phyloP scores from a whole-genome alignment of 2,113 vertebrate genomes.

The Dasyornis broadbenti region DNA sequence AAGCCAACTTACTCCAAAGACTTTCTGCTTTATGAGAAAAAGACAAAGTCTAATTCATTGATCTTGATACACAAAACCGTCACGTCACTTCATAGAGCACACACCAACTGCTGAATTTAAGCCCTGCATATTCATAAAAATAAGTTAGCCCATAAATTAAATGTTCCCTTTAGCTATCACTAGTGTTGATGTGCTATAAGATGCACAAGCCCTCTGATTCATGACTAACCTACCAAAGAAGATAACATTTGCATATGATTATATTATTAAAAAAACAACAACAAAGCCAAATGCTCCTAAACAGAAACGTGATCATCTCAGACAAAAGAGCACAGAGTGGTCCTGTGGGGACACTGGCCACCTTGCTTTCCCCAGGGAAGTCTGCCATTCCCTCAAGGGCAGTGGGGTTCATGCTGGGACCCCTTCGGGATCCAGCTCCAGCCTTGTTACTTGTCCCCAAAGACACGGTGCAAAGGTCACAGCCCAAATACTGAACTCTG shows the following conservation, averaged over 20 bases:
- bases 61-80: constrained; percentile 65
- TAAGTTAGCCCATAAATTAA: constrained; percentile 68
- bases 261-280: constrained; percentile 63
- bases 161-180: constrained; percentile 63
- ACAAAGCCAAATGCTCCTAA: constrained; percentile 59
- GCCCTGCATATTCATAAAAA: constrained; percentile 68
- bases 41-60: constrained; percentile 66
- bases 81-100: constrained; percentile 65
- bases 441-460: background rate
- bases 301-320: background rate
- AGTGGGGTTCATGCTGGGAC: background rate
- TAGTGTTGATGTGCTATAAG: constrained; percentile 66
- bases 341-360: background rate
- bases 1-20: constrained; percentile 26
- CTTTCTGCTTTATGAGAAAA: constrained; percentile 31
- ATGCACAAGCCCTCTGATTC: constrained; percentile 64
- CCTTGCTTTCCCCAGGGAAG: background rate
- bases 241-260: constrained; percentile 67
- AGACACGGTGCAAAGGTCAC: background rate
- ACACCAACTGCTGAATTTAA: constrained; percentile 67
- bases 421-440: background rate
- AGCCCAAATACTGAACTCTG: background rate
- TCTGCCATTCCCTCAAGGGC: background rate
- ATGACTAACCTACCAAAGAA: constrained; percentile 66
- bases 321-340: constrained; percentile 31